These are phyloP conservation scores for Thalassophryne amazonica DNA, from an alignment of 2,797 vertebrate species.

Conservation along the genomic window DNA sequence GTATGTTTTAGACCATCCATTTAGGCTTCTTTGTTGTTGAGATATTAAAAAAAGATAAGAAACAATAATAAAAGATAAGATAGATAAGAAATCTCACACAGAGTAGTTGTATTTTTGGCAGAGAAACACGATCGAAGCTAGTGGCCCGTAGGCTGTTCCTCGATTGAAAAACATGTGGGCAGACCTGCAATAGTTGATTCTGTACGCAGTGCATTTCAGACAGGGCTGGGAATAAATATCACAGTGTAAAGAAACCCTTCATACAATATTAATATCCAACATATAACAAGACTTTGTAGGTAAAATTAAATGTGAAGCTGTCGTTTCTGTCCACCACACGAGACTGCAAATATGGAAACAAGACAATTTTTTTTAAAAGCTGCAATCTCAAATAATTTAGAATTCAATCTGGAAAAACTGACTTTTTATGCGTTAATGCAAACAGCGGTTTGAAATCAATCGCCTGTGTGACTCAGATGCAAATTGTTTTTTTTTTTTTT, in stretches of 20 bases:
- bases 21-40: too few relatives aligned
- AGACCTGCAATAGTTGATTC: conserved; percentile 52
- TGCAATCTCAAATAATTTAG: neutral
- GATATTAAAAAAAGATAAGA: too few relatives aligned
- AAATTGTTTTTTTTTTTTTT: too few relatives aligned
- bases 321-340: neutral
- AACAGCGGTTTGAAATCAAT: too few relatives aligned
- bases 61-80: too few relatives aligned
- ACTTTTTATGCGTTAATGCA: neutral
- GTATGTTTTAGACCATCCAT: too few relatives aligned
- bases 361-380: too few relatives aligned
- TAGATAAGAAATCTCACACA: conserved; percentile 14
- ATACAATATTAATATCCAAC: neutral
- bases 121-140: conserved; percentile 30
- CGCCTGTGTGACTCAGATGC: neutral
- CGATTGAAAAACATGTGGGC: conserved; percentile 50
- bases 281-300: neutral
- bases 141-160: conserved; percentile 40
- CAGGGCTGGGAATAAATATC: conserved; percentile 9
- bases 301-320: too few relatives aligned
- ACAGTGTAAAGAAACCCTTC: conserved; percentile 8
- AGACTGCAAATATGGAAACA: too few relatives aligned
- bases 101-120: conserved; percentile 25
- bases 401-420: neutral
- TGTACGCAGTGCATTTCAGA: conserved; percentile 16